phyloP scores from a whole-genome alignment of 2,113 vertebrate genomes.

The Sinosuthora webbiana region DNA sequence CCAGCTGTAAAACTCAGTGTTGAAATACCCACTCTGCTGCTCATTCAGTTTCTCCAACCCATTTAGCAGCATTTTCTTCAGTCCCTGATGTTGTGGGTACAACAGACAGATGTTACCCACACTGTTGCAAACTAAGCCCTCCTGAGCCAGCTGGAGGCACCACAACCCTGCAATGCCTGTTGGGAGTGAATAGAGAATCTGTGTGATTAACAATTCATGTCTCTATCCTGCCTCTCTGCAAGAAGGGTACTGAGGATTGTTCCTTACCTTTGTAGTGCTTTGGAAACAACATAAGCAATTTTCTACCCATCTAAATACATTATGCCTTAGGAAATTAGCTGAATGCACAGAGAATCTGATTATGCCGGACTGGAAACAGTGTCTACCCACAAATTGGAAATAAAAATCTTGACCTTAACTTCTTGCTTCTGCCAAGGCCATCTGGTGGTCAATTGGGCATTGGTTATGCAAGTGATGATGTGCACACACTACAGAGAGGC shows the following conservation, averaged over 20 bases:
- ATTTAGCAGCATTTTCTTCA: not conserved
- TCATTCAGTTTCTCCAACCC: not conserved
- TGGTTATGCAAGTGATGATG: not conserved
- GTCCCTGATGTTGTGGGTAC: not conserved
- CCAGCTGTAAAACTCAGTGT: not conserved
- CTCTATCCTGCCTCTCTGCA: not conserved
- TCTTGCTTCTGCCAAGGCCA: not conserved
- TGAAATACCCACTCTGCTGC: not conserved
- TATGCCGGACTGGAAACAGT: not conserved
- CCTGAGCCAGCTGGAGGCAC: not conserved
- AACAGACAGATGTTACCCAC: not conserved
- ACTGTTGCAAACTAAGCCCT: not conserved
- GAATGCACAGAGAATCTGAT: not conserved
- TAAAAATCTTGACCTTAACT: constrained; percentile 19
- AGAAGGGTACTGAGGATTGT: not conserved
- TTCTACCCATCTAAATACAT: not conserved
- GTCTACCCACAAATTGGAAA: not conserved
- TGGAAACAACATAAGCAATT: not conserved
- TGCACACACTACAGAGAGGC: not conserved
- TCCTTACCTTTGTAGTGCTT: not conserved
- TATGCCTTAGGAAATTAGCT: not conserved
- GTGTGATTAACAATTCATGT: not conserved
- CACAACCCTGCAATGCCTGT: not conserved
- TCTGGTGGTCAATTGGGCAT: not conserved
- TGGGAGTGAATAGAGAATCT: not conserved